Evolutionary conservation across 2,888 invertebrate species (phyloP).

Genomic region (Ectropis crepuscularia): DNA sequence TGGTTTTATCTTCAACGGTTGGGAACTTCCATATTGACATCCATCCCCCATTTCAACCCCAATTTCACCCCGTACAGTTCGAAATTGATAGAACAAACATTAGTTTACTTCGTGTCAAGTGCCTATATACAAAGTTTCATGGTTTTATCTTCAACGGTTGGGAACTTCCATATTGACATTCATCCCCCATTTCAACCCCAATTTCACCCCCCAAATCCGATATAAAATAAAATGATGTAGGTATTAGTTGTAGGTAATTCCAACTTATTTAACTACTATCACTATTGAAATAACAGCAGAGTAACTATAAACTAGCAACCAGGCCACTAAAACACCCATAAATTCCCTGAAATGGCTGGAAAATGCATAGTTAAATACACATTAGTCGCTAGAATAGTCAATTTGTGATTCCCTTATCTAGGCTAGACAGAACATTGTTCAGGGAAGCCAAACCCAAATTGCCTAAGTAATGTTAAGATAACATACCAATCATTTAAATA

Average conservation of each 20-base stretch:
- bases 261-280: neutral
- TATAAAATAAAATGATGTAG: neutral
- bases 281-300: neutral
- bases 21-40: too few species aligned
- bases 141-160: too few species aligned
- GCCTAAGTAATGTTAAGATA: neutral
- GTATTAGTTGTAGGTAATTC: neutral
- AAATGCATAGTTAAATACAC: conserved; percentile 21
- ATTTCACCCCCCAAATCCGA: too few species aligned
- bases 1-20: too few species aligned
- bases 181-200: too few species aligned
- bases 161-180: too few species aligned
- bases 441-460: neutral
- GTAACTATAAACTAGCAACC: neutral
- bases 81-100: too few species aligned
- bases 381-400: conserved; percentile 7
- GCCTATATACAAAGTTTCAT: too few species aligned
- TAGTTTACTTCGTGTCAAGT: too few species aligned
- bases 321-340: neutral
- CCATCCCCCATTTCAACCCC: too few species aligned
- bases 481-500: too few species aligned
- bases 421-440: neutral
- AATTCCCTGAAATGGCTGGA: conserved; percentile 2
- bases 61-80: too few species aligned
- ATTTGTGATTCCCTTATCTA: conserved; percentile 3